Evolutionary conservation across 2,888 invertebrate genomes (phyloP), one percentile per base, ranked within the genome.

Genomic region (Artemia sinica): DNA sequence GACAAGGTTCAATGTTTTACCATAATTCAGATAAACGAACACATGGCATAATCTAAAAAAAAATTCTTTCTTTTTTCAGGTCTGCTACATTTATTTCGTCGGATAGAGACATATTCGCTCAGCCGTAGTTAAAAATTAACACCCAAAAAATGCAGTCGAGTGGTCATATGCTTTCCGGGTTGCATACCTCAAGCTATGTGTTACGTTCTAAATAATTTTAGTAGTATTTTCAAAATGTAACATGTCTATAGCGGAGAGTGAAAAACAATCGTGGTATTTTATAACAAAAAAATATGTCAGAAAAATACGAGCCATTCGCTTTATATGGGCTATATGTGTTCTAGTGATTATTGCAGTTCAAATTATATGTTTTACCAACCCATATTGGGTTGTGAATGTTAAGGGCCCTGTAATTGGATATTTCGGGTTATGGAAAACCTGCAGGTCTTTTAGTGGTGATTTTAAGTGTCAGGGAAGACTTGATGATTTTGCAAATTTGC

Each of bases 191-290:
- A 41, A 41, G 41, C 41, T 41, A 41, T 41, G 41, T 41, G 41
- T 41, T 41, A 41, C 41, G 41, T 41, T 41, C 41, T 41, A 41
- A 41, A 41, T 41, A 41, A 58, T 58, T 58, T 58, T 58, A 58
- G 63, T 58, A 58, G 28, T 58, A 28, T 58, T n/a, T n/a, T 58
- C 63, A 28, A 58, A 58, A 58, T 28, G 63, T 58, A 58, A 58
- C 12, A 58, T 58, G 63, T 58, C 63, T 8, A 18, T 58, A 58
- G 14, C 63, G 10, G 63, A 58, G 9, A 58, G 63, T 58, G 63
- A 58, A 58, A 58, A 58, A 58, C 14, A n/a, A 58, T 58, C 63
- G n/a, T 58, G 63, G 63, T 58, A 58, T 58, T 58, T 58, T n/a
- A 58, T 58, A 10, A 58, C 63, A 58, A 58, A 58, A 28, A 28